Conservation (phyloP, 2,797 vertebrate genomes). For the Brachyalestes nurse region DNA sequence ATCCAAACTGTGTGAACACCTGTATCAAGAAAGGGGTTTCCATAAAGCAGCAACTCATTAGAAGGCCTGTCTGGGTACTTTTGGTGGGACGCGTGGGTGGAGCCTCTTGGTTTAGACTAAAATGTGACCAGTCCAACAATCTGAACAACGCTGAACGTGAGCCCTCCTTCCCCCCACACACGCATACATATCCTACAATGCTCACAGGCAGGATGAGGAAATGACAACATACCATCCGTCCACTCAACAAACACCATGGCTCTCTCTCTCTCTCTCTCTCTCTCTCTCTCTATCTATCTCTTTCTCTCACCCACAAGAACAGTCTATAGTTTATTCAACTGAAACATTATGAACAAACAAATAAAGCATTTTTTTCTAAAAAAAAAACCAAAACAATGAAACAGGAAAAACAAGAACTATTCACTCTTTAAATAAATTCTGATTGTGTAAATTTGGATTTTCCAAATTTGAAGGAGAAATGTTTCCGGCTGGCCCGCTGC, state of each 20-base stretch:
- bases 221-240: constrained; percentile 24
- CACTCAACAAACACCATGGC: constrained; percentile 10
- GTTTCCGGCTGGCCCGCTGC: too few species aligned
- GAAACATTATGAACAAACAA: constrained; percentile 3
- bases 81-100: too few species aligned
- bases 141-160: not conserved
- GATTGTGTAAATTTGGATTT: not conserved
- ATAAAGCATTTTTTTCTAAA: too few species aligned
- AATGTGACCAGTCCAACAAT: too few species aligned
- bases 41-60: too few species aligned
- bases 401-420: not conserved
- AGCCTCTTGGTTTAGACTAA: too few species aligned
- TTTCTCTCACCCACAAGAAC: not conserved
- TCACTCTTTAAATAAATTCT: not conserved
- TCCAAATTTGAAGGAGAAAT: not conserved
- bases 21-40: too few species aligned
- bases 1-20: too few species aligned
- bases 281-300: not conserved
- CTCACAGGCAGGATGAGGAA: constrained; percentile 50
- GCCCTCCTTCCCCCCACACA: not conserved
- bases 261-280: constrained; percentile 15
- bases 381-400: not conserved
- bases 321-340: constrained; percentile 6
- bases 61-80: too few species aligned
- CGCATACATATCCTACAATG: not conserved